phyloP scores from a whole-genome alignment of 2,113 vertebrate species.

The Micromys minutus region DNA sequence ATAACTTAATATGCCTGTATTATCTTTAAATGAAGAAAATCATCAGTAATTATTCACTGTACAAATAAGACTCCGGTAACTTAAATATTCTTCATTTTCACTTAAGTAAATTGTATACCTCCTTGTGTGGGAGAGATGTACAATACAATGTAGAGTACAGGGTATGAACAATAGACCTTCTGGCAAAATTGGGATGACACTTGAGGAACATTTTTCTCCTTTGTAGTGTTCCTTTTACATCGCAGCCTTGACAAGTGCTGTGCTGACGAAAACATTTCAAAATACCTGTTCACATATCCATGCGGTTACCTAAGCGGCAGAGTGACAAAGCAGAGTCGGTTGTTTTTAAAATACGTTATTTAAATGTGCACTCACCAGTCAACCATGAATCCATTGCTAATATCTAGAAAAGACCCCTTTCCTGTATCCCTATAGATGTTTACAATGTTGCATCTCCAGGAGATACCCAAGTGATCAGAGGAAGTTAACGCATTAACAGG shows the following conservation, averaged over 20 bases:
- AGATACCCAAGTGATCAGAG: slow-evolving; percentile 43
- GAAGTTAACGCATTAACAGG: slow-evolving; percentile 44
- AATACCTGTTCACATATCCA: background rate
- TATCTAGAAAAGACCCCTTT: background rate
- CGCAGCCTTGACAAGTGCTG: background rate
- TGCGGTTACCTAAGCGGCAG: background rate
- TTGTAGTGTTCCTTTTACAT: background rate
- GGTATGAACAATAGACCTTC: background rate
- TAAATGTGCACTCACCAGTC: background rate
- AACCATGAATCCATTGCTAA: background rate
- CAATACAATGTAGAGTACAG: background rate
- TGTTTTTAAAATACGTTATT: slow-evolving; percentile 45
- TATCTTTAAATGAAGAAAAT: slow-evolving; percentile 17
- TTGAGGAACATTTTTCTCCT: background rate
- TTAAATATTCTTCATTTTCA: background rate
- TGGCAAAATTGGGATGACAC: background rate
- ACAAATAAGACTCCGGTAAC: background rate
- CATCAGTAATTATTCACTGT: background rate
- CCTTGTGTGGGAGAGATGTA: background rate
- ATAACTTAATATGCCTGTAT: background rate
- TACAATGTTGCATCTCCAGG: background rate
- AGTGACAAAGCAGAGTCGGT: background rate
- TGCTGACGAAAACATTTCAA: background rate
- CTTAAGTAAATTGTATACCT: background rate
- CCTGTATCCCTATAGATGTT: background rate